Evolutionary conservation across 1,140 invertebrate genomes (phyloP), one percentile per base, ranked within the genome.

Genomic region (Antheraea pernyi): DNA sequence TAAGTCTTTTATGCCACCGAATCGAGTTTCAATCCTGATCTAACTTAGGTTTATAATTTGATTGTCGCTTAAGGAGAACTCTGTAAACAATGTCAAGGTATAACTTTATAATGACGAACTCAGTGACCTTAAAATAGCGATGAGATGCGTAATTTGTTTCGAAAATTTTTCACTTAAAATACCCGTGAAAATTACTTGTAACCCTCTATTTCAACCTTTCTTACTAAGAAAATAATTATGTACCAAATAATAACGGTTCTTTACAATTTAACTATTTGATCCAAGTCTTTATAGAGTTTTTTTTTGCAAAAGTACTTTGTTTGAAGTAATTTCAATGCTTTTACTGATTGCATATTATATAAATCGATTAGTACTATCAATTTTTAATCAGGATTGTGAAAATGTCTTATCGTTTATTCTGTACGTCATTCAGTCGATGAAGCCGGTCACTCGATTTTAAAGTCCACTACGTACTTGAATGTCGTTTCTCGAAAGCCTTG

Each of bases 401-500:
- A 53, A 53, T 53, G 16, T 53, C 11, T 53, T 42, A 42, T 42
- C 39, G 39, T 42, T 42, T 53, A 53, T 53, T 53, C 7, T 53
- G 4, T 53, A 63, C 30, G 30, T 63, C 18, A 65, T 37, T 18
- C 13, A 16, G 11, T 53, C 13, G 48, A 59, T 59, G 37, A 37
- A 19, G 9, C 53, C 37, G 65, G 53, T 13, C 22, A 36, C 22
- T 67, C 39, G 30, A 53, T 53, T 37, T 63, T 37, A 36, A 11
- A 11, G 61, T 63, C 22, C 69, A 75, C 67, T 81, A 75, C 75
- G 78, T 81, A 73, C 74, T 69, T 79, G 80, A 87, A 82, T 83
- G 81, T 83, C 78, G 84, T 84, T 78, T 82, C 80, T 82, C 76
- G 81, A 82, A 77, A 83, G 78, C 83, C 85, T 88, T 85, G 85